Percentiles rank a stretch among this genome's conserved stretches.
Conservation (phyloP, 2,888 invertebrate species). For the Agrilus cyanescens region DNA sequence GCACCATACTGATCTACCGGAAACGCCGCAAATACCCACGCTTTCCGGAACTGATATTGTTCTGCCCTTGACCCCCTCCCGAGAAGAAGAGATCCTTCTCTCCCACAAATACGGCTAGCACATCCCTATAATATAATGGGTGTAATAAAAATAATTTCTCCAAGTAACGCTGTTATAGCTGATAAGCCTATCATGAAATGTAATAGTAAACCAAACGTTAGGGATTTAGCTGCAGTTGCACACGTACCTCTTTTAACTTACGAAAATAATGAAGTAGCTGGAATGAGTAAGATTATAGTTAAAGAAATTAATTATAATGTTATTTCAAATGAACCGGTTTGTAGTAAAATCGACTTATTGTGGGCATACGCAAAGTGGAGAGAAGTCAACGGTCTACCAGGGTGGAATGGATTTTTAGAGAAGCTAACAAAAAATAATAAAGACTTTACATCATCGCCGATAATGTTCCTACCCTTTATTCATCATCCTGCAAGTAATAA, state of each 20-base stretch:
- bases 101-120: no score
- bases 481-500: slow-evolving; percentile 9
- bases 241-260: slow-evolving; percentile 6
- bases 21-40: no score
- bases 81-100: no score
- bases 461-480: slow-evolving; percentile 8
- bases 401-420: slow-evolving; percentile 5
- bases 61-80: no score
- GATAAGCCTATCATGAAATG: slow-evolving; percentile 3
- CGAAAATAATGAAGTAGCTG: slow-evolving; percentile 6
- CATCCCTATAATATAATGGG: no score
- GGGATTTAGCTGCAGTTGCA: slow-evolving; percentile 6
- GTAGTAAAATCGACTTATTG: slow-evolving; percentile 6
- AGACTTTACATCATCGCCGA: slow-evolving; percentile 1
- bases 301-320: no score
- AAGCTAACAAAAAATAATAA: slow-evolving; percentile 6
- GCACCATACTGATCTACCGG: no score
- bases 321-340: no score
- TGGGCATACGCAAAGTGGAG: slow-evolving; percentile 5
- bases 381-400: slow-evolving; percentile 1
- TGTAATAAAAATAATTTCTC: no score
- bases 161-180: no score
- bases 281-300: slow-evolving; percentile 7
- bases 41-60: no score
- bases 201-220: slow-evolving; percentile 4